Percentiles rank a stretch among this genome's conserved stretches.
Evolutionary conservation across 2,113 vertebrate genomes (phyloP).

Genomic region (Suricata suricatta): DNA sequence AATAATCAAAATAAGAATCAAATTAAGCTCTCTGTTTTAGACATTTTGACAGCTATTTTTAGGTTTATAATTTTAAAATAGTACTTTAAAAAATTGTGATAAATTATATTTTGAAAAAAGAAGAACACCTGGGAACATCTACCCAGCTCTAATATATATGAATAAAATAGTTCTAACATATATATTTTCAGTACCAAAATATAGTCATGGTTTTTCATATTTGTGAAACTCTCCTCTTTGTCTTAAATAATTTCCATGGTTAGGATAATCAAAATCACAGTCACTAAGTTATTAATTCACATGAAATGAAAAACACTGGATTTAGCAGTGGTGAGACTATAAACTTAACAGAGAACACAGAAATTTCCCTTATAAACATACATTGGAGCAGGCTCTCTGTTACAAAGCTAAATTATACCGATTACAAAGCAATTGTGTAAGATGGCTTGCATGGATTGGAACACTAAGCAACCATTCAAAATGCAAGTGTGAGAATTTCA

Average conservation of each 20-base stretch:
- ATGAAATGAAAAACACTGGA: not conserved
- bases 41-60: conserved; percentile 45
- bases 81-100: not conserved
- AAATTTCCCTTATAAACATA: not conserved
- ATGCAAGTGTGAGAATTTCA: conserved; percentile 20
- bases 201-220: not conserved
- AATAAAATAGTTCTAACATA: not conserved
- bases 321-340: not conserved
- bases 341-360: not conserved
- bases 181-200: conserved; percentile 35
- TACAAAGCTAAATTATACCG: conserved; percentile 59
- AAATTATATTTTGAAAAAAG: conserved; percentile 48
- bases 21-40: conserved; percentile 43
- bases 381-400: not conserved
- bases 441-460: conserved; percentile 30
- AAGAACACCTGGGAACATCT: conserved; percentile 45
- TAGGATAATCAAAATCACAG: conserved; percentile 14
- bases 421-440: conserved; percentile 68
- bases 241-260: not conserved
- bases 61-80: conserved; percentile 47
- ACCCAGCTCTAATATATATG: not conserved
- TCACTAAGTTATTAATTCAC: conserved; percentile 25
- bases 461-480: conserved; percentile 62
- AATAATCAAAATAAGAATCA: conserved; percentile 61
- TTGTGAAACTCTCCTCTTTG: conserved; percentile 32